Conservation (phyloP, 2,797 vertebrate species). For the Tiaroga cobitis region DNA sequence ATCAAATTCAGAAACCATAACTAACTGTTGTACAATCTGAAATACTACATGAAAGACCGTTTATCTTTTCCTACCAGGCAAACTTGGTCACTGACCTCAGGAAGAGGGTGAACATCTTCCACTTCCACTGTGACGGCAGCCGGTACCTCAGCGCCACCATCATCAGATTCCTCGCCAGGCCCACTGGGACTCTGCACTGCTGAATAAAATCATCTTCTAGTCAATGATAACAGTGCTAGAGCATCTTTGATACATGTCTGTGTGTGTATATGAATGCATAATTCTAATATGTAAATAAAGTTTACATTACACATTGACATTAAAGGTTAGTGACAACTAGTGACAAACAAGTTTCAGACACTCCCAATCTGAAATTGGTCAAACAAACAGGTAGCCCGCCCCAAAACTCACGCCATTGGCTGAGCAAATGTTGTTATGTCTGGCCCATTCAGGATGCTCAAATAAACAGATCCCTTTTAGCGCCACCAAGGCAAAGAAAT, state of each 20-base stretch:
- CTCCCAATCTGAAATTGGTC: not conserved
- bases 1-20: not conserved
- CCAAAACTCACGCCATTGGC: not conserved
- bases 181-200: constrained; percentile 55
- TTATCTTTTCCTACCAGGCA: not conserved
- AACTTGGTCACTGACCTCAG: constrained; percentile 78
- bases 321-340: not conserved
- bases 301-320: not conserved
- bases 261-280: not conserved
- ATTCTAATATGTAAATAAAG: not conserved
- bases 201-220: constrained; percentile 31
- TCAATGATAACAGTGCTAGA: not conserved
- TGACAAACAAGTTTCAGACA: not conserved
- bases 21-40: not conserved
- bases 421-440: not conserved
- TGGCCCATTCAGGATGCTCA: not conserved
- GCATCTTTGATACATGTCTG: not conserved
- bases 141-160: constrained; percentile 77
- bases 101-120: constrained; percentile 88
- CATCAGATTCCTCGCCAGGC: constrained; percentile 68
- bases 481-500: not conserved
- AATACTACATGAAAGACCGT: not conserved
- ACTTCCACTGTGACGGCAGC: constrained; percentile 84
- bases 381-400: not conserved
- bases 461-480: not conserved